These are phyloP conservation scores for Megalonaias nervosa DNA, from an alignment of 1,140 invertebrate genomes.

Conservation along the genomic window DNA sequence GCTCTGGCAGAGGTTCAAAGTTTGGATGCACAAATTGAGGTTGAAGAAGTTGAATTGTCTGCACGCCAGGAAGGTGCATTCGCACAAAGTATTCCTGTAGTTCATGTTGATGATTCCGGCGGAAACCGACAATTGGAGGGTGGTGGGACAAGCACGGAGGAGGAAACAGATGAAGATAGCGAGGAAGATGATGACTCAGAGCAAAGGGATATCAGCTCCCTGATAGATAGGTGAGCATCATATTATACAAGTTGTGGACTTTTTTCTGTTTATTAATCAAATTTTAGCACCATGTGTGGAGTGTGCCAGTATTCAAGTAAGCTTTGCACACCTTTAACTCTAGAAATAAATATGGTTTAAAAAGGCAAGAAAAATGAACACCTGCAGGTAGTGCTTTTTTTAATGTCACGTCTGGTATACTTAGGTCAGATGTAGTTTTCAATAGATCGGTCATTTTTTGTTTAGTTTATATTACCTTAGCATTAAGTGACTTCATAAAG, in stretches of 20 bases:
- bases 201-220: slow-evolving; percentile 27
- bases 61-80: neutral
- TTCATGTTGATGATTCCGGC: neutral
- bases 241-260: neutral
- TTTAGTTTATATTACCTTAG: too few relatives aligned
- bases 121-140: slow-evolving; percentile 3
- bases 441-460: too few relatives aligned
- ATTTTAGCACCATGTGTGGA: slow-evolving; percentile 1
- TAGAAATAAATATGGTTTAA: too few relatives aligned
- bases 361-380: too few relatives aligned
- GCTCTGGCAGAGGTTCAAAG: slow-evolving; percentile 8
- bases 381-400: too few relatives aligned
- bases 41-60: neutral
- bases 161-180: slow-evolving; percentile 1
- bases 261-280: slow-evolving; percentile 4
- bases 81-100: too few relatives aligned
- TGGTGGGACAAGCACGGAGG: neutral
- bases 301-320: too few relatives aligned
- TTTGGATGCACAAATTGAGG: slow-evolving; percentile 2
- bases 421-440: too few relatives aligned
- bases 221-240: slow-evolving; percentile 29
- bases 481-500: too few relatives aligned
- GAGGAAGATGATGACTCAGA: slow-evolving; percentile 14
- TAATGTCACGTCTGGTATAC: too few relatives aligned
- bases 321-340: too few relatives aligned